Base-by-base conservation (phyloP, 2,888 invertebrate species). In the Halictus quadricinctus region DNA sequence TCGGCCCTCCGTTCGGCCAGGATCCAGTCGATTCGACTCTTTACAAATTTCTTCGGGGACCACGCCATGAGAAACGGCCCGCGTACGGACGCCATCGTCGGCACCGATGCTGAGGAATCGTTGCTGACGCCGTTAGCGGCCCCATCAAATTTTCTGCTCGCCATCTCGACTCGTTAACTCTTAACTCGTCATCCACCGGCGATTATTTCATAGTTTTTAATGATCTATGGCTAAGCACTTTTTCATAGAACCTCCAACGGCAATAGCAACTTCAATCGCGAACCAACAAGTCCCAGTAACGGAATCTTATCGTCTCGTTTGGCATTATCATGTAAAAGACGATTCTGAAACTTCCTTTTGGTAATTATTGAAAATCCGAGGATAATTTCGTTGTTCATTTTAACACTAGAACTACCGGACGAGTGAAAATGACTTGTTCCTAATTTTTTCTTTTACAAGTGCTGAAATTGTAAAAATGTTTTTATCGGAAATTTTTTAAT, bases 1-100 rank as follows among this genome's bases (percentile, higher is more conserved):
- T 90, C 89, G 86, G 87, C 86, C 89, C 85, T 83, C 76, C 86
- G 79, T 73, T 82, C 89, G 79, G 70, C 87, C 81, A 66, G 81
- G 77, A 81, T 86, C 77, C 18, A 69, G 72, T n/a, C 81, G 85
- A 85, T 82, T 82, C 86, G 87, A 85, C 74, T 84, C 87, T 87
- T 87, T 87, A 87, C 87, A 86, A 87, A 87, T 87, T 87, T 87
- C 76, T 54, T 78, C 77, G 77, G 76, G 84, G 76, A 83, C 83
- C 83, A 50, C 10, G 48, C 75, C 60, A 69, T 43, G 72, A 78
- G 72, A 76, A 76, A 76, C 80, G 66, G 13, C 29, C 72, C 72
- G 50, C 15, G 64, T 2, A n/a, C 18, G 69, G 48, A 66, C 73
- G 48, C 12, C 58, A 12, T 18, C 29, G 15, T 15, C n/a, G n/a